phyloP scores from a whole-genome alignment of 53 echinoderm and acorn worm genomes.

The Temnopleurus reevesii region DNA sequence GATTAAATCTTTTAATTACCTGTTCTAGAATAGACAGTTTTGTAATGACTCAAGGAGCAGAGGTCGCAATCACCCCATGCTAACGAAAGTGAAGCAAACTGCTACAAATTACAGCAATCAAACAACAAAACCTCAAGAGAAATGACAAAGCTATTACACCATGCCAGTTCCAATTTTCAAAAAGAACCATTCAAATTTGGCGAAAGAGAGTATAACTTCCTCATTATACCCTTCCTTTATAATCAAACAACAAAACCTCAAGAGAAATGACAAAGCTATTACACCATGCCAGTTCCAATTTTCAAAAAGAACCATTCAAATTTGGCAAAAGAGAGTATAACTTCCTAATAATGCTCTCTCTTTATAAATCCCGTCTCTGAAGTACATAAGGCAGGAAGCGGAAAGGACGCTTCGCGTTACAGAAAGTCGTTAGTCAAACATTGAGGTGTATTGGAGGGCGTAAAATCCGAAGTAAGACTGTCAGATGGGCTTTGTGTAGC shows the following conservation, averaged over 20 bases:
- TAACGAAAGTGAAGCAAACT: neutral
- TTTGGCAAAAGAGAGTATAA: neutral
- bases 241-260: neutral
- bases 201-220: too few relatives aligned
- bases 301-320: neutral
- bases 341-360: neutral
- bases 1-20: too few relatives aligned
- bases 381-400: neutral
- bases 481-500: conserved; percentile 26
- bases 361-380: neutral
- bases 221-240: too few relatives aligned
- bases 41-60: too few relatives aligned
- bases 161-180: neutral
- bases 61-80: neutral
- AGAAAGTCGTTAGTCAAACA: conserved; percentile 24
- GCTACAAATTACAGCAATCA: neutral
- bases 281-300: neutral
- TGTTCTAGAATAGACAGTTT: too few relatives aligned
- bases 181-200: neutral
- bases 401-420: conserved; percentile 13
- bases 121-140: neutral
- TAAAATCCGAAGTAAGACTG: conserved; percentile 2
- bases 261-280: neutral
- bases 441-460: conserved; percentile 6
- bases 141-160: neutral